Percentiles rank a stretch among this genome's conserved stretches.
phyloP scores from a whole-genome alignment of 2,113 vertebrate genomes.

The Loxodonta africana region DNA sequence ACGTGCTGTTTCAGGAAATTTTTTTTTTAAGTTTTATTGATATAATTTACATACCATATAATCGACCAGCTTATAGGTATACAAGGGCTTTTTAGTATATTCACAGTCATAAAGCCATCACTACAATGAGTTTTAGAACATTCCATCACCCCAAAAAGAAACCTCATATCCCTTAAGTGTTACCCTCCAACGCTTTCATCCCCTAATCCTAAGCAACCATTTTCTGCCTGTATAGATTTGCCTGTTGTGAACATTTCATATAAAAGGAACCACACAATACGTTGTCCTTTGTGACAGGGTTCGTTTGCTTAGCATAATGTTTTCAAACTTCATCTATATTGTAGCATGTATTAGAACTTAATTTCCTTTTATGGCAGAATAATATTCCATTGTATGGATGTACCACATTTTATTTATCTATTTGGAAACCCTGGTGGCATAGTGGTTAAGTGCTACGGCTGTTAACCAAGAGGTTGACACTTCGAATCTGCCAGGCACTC shows the following conservation, averaged over 20 bases:
- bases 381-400: not conserved
- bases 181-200: too few relatives aligned
- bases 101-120: too few relatives aligned
- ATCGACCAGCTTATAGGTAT: not conserved
- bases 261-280: not conserved
- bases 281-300: conserved; percentile 25
- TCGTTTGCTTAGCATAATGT: conserved; percentile 30
- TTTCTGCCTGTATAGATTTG: too few relatives aligned
- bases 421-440: too few relatives aligned
- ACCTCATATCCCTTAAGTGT: too few relatives aligned
- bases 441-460: too few relatives aligned
- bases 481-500: too few relatives aligned
- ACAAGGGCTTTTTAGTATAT: not conserved
- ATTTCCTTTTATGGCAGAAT: conserved; percentile 37
- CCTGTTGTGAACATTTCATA: conserved; percentile 8
- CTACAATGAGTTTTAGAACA: too few relatives aligned
- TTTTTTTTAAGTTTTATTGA: not conserved
- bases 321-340: not conserved
- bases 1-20: not conserved
- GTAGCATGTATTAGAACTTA: not conserved
- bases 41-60: conserved; percentile 28
- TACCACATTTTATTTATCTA: conserved; percentile 15
- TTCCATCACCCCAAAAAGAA: too few relatives aligned
- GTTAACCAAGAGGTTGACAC: too few relatives aligned
- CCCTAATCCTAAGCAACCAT: too few relatives aligned